A percentile compares a stretch with the other conserved stretches of the same genome.
Evolutionary conservation across 2,888 invertebrate species (phyloP).

Genomic region (Resseliella maxima): DNA sequence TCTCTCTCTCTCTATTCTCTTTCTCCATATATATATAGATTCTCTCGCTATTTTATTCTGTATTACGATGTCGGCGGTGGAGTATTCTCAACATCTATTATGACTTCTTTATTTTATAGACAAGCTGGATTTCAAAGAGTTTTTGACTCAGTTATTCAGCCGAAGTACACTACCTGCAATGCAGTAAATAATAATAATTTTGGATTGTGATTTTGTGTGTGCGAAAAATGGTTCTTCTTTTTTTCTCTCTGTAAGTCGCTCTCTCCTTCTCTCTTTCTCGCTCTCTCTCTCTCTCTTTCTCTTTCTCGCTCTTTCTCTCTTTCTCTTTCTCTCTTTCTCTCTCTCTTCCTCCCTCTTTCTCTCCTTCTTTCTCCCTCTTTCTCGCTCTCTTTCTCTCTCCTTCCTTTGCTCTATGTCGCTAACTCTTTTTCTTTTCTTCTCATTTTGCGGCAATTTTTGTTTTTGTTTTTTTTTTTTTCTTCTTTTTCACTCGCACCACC

Average conservation of each 20-base stretch:
- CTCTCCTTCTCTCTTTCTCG: not conserved
- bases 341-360: not conserved
- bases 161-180: conserved; percentile 9
- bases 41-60: not conserved
- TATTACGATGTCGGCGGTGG: not conserved
- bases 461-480: no score
- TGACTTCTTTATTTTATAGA: conserved; percentile 36
- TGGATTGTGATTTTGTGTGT: conserved; percentile 37
- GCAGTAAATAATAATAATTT: conserved; percentile 51
- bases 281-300: not conserved
- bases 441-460: no score
- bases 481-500: not conserved
- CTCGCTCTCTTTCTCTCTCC: no score
- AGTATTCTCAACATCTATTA: conserved; percentile 43
- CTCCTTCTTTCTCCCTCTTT: not conserved
- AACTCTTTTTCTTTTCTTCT: not conserved
- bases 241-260: not conserved
- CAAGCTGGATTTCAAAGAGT: conserved; percentile 14
- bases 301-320: not conserved
- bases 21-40: no score
- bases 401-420: no score
- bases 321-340: not conserved
- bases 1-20: no score
- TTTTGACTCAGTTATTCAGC: not conserved
- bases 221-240: not conserved